Percentiles rank a stretch among this genome's conserved stretches.
Evolutionary conservation across 2,113 vertebrate genomes (phyloP).

Genomic region (Sprattus sprattus): DNA sequence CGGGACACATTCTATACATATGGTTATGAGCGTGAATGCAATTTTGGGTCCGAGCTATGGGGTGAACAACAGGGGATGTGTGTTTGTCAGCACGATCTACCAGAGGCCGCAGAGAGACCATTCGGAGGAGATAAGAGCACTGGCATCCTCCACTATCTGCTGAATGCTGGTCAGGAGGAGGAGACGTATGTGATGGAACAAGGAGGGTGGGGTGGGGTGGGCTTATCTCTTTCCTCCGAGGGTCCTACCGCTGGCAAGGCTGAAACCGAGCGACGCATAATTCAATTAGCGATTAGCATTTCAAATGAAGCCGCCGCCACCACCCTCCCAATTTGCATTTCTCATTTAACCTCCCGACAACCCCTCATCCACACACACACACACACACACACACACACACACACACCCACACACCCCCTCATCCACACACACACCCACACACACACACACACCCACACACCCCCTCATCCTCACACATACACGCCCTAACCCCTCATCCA

Average conservation of each 20-base stretch:
- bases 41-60: background rate
- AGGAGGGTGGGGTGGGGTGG: slow-evolving; percentile 37
- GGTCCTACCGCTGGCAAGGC: slow-evolving; percentile 49
- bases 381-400: no score
- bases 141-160: background rate
- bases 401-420: no score
- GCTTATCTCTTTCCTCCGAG: slow-evolving; percentile 59
- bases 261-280: slow-evolving; percentile 61
- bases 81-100: background rate
- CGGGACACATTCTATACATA: no score
- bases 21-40: background rate
- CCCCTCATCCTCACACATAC: no score
- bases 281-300: slow-evolving; percentile 72
- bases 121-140: background rate
- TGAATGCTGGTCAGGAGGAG: background rate
- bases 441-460: no score
- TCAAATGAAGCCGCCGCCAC: slow-evolving; percentile 59
- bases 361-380: background rate
- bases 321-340: slow-evolving; percentile 65
- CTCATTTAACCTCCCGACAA: slow-evolving; percentile 54
- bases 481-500: background rate
- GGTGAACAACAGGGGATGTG: background rate
- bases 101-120: background rate
- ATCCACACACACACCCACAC: no score
- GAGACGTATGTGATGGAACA: background rate